These are phyloP conservation scores for Ivindomyrus marchei DNA, from an alignment of 2,113 vertebrate genomes.

Conservation along the genomic window DNA sequence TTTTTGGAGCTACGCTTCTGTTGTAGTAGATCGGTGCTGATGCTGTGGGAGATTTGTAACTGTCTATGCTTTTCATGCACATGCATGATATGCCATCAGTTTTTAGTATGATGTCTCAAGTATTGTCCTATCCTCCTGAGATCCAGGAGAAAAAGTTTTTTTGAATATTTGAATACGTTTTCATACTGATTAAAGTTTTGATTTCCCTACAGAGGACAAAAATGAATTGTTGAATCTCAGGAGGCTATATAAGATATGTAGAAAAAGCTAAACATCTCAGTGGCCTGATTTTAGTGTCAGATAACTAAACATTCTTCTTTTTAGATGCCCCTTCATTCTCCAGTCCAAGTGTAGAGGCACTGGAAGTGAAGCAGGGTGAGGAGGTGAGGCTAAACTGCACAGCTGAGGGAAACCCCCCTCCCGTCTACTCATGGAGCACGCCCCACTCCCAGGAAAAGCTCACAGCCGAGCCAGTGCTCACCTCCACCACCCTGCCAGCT, in stretches of 20 bases:
- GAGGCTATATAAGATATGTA: background rate
- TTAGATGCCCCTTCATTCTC: constrained; percentile 54
- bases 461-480: constrained; percentile 41
- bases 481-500: constrained; percentile 46
- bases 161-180: background rate
- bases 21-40: background rate
- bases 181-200: background rate
- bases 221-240: background rate
- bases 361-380: constrained; percentile 45
- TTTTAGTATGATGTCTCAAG: background rate
- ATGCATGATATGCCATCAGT: background rate
- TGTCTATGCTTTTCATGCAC: background rate
- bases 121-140: background rate
- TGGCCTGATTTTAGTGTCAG: background rate
- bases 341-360: constrained; percentile 46
- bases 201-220: background rate
- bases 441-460: constrained; percentile 34
- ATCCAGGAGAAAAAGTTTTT: background rate
- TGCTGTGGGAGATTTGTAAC: background rate
- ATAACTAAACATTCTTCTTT: background rate
- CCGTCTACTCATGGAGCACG: constrained; percentile 53
- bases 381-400: constrained; percentile 54
- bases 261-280: background rate
- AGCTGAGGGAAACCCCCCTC: constrained; percentile 50
- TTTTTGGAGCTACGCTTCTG: background rate